Evolutionary conservation across 2,888 invertebrate species (phyloP), one percentile per base, ranked within the genome.

Genomic region (Ctenicera cuprea): DNA sequence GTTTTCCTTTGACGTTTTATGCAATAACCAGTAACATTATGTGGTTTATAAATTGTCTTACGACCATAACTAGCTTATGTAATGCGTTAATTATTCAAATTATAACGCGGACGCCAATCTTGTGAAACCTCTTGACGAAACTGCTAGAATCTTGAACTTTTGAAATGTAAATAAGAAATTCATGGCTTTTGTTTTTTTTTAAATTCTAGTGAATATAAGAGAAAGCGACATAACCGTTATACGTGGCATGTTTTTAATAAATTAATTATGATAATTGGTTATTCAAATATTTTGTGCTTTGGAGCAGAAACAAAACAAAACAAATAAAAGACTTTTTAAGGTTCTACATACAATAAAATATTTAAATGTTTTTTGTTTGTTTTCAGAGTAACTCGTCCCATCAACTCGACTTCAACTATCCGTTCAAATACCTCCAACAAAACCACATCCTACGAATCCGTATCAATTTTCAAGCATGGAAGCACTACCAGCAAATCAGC

Each of bases 351-450:
- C n/a, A n/a, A n/a, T 26, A 2, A 26, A 26, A 2, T 26, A 5
- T 5, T 26, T 38, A 38, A 38, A 12, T 38, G 11, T n/a, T 38
- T 11, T 38, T 38, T 16, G 2, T 18, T 61, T 22, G 20, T 50
- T 68, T 68, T 20, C 41, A 68, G 68, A 33, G 1, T 43, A 9
- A 5, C 59, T 30, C 68, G 68, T 30, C 30, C 68, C n/a, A 30
- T 59, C 5, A 61, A 26, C 16, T 61, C 68, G 14, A 20, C 68
- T 7, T 45, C 54, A 30, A 59, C 48, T 14, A 0, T 61, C 18
- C 68, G 61, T 37, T 37, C 68, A 14, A 45, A 30, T 11, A 33
- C 14, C 14, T 68, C 68, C 18, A 61, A 22, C 3, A 57, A 26
- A 43, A 61, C 57, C 33, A 9, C 11, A n/a, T 20, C 37, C 8